Conservation (phyloP, 2,888 invertebrate genomes). For the Drosophila infuscata region DNA sequence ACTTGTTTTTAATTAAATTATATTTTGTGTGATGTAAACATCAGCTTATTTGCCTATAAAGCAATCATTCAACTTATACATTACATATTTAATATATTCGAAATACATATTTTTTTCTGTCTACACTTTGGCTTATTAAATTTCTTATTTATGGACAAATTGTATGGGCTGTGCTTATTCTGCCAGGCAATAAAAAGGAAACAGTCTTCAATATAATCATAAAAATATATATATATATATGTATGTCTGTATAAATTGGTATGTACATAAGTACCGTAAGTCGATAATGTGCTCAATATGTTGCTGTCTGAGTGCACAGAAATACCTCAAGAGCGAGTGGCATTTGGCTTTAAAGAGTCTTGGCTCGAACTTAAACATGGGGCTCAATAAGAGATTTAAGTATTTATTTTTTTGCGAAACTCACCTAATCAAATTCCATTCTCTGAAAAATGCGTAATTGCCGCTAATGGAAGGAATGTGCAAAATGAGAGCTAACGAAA, state of each 20-base stretch:
- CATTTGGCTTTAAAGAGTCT: constrained; percentile 11
- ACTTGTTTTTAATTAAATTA: neutral
- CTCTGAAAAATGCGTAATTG: constrained; percentile 65
- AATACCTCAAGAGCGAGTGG: constrained; percentile 11
- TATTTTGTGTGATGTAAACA: neutral
- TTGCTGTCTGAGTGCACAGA: constrained; percentile 5
- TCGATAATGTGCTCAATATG: constrained; percentile 43
- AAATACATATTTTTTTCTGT: constrained; percentile 16
- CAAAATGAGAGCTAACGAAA: constrained; percentile 2
- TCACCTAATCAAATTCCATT: constrained; percentile 67
- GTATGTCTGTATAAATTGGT: constrained; percentile 19
- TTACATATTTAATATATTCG: neutral
- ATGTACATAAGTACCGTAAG: constrained; percentile 40
- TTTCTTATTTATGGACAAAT: constrained; percentile 65
- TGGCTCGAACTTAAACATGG: constrained; percentile 8
- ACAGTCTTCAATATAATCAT: constrained; percentile 25
- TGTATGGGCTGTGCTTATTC: constrained; percentile 52
- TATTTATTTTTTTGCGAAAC: constrained; percentile 42
- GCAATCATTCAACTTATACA: constrained; percentile 3
- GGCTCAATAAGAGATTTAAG: constrained; percentile 51
- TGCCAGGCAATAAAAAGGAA: constrained; percentile 38
- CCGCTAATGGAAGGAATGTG: constrained; percentile 56
- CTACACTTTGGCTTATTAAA: constrained; percentile 70
- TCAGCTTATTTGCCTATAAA: neutral
- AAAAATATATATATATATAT: constrained; percentile 6